Evolutionary conservation across 1,140 invertebrate genomes (phyloP).

Genomic region (Drosophila equinoxialis): DNA sequence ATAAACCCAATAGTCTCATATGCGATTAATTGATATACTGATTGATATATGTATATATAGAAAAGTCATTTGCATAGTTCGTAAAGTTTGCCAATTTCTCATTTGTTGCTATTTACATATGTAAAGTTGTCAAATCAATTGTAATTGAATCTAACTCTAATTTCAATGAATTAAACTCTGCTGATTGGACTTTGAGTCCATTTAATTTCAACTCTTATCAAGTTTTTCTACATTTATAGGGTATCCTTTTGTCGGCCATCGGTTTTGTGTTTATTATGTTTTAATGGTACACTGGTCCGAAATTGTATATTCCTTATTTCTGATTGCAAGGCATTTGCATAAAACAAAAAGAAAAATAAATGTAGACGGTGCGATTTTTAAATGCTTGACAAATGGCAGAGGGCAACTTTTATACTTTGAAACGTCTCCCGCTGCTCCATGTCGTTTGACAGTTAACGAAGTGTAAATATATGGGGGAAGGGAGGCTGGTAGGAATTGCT

Average conservation of each 20-base stretch:
- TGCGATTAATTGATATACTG: no score
- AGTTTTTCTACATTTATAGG: not conserved
- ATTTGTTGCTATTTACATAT: no score
- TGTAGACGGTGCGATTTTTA: conserved; percentile 46
- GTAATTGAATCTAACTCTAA: no score
- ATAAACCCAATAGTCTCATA: no score
- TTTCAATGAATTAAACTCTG: no score
- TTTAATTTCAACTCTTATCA: no score
- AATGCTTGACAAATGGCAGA: conserved; percentile 40
- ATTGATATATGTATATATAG: no score
- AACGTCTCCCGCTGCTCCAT: conserved; percentile 22
- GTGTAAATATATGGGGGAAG: conserved; percentile 70
- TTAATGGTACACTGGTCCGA: conserved; percentile 58
- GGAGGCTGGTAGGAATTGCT: conserved; percentile 31
- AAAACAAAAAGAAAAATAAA: conserved; percentile 42
- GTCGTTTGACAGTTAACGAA: conserved; percentile 75
- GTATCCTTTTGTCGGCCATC: conserved; percentile 24
- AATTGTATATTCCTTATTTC: conserved; percentile 56
- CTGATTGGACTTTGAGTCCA: no score
- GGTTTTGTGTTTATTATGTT: conserved; percentile 32
- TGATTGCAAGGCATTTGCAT: conserved; percentile 60
- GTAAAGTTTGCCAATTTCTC: no score
- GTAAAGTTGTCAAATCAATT: no score
- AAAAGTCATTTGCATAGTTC: no score
- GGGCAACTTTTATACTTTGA: conserved; percentile 8